A percentile compares a stretch with the other conserved stretches of the same genome.
These are phyloP conservation scores for Etheostoma cragini DNA, from an alignment of 2,113 vertebrate genomes.

Conservation along the genomic window DNA sequence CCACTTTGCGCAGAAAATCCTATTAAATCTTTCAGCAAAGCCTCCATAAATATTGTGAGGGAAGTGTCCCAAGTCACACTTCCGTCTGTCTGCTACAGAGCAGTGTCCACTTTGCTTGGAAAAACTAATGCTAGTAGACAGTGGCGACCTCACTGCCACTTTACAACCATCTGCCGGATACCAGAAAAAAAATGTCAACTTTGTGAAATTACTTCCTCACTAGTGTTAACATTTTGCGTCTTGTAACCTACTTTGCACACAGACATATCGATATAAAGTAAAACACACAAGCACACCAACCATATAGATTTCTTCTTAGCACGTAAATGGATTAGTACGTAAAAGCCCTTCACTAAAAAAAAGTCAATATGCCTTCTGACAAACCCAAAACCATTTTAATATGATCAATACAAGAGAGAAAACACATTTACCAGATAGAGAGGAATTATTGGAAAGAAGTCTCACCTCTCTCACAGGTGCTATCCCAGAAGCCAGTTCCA, in stretches of 20 bases:
- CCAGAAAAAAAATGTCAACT: background rate
- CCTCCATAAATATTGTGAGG: slow-evolving; percentile 63
- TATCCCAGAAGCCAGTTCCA: slow-evolving; percentile 93
- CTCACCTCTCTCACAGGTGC: slow-evolving; percentile 94
- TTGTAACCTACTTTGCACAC: background rate
- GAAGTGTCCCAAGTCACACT: slow-evolving; percentile 57
- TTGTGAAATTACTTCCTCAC: slow-evolving; percentile 1
- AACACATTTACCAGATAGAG: background rate
- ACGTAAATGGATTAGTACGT: slow-evolving; percentile 6
- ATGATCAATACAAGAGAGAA: slow-evolving; percentile 1
- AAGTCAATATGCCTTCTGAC: slow-evolving; percentile 45
- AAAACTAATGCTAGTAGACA: slow-evolving; percentile 29
- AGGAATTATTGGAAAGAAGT: background rate
- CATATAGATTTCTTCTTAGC: slow-evolving; percentile 21
- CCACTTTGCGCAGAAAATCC: slow-evolving; percentile 59
- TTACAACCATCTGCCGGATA: slow-evolving; percentile 11
- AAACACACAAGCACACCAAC: slow-evolving; percentile 11
- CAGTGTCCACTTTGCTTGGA: slow-evolving; percentile 32
- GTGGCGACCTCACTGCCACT: background rate
- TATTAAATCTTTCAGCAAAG: slow-evolving; percentile 74
- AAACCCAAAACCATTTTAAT: slow-evolving; percentile 22
- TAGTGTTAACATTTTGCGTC: background rate
- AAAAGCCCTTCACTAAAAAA: slow-evolving; percentile 23
- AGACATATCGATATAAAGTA: background rate
- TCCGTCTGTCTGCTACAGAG: slow-evolving; percentile 28